These are phyloP conservation scores for Theodoxus fluviatilis DNA, from an alignment of 2,888 invertebrate genomes.

Conservation along the genomic window DNA sequence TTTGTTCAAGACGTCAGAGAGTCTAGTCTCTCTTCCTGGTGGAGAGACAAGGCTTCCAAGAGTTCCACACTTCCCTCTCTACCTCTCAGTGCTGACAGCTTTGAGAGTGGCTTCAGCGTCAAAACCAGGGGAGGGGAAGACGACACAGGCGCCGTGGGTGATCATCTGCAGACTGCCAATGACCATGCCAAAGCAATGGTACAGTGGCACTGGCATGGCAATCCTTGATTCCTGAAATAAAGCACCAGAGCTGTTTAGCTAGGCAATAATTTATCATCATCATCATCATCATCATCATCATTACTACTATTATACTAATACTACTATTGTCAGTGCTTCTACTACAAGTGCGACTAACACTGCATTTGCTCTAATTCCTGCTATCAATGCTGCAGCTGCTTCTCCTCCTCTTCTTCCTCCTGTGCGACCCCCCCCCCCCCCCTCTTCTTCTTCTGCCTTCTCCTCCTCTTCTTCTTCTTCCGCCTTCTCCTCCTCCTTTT, in stretches of 20 bases:
- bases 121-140: conserved; percentile 67
- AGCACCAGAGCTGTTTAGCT: no score
- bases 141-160: conserved; percentile 66
- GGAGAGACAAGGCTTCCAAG: no score
- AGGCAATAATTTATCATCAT: background rate
- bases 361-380: background rate
- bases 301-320: no score
- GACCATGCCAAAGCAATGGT: conserved; percentile 82
- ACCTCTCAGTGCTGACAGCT: conserved; percentile 76
- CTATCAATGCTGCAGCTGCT: background rate
- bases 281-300: background rate
- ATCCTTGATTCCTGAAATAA: conserved; percentile 52
- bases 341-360: background rate
- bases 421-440: no score
- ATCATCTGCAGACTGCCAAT: conserved; percentile 72
- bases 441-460: no score
- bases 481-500: no score
- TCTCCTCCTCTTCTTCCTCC: no score
- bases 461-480: no score
- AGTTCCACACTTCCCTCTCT: no score
- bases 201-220: conserved; percentile 76
- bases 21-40: conserved; percentile 74
- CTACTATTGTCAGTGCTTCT: background rate
- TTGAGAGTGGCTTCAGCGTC: conserved; percentile 73
- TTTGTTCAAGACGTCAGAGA: no score